These are phyloP conservation scores for Parochlus steinenii DNA, from an alignment of 2,888 invertebrate genomes.

Conservation along the genomic window DNA sequence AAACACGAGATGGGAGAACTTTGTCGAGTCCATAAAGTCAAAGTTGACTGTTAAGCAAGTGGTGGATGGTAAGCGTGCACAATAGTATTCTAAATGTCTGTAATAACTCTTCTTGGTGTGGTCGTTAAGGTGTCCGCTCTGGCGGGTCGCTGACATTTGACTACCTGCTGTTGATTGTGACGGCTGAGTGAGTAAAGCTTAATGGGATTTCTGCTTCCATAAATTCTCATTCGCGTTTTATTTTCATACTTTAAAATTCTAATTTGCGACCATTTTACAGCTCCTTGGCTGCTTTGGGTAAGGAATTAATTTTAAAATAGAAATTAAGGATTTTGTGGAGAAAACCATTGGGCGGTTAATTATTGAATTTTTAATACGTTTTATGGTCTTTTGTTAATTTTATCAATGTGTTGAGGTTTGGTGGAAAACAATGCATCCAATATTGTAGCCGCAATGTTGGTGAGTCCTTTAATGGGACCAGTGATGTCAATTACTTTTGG, in stretches of 20 bases:
- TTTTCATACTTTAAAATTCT: neutral
- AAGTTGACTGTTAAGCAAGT: conserved; percentile 70
- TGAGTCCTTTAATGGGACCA: conserved; percentile 65
- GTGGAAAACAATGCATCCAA: conserved; percentile 72
- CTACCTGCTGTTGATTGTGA: conserved; percentile 58
- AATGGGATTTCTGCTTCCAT: conserved; percentile 2
- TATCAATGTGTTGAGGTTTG: conserved; percentile 63
- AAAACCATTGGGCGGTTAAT: too few species aligned
- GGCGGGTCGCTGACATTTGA: conserved; percentile 73
- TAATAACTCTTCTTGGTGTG: too few species aligned
- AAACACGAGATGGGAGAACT: conserved; percentile 47
- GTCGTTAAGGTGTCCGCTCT: conserved; percentile 32
- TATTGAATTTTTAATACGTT: neutral
- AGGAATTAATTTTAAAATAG: too few species aligned
- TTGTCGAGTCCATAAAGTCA: conserved; percentile 60
- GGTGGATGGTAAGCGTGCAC: conserved; percentile 54
- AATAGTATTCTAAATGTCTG: too few species aligned
- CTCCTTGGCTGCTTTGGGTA: conserved; percentile 64
- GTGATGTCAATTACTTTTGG: conserved; percentile 80
- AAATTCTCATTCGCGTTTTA: neutral
- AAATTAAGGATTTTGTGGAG: too few species aligned
- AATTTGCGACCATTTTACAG: conserved; percentile 31
- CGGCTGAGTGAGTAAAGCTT: conserved; percentile 52
- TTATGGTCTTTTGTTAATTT: conserved; percentile 35
- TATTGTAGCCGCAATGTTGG: conserved; percentile 60